Evolutionary conservation across 2,113 vertebrate genomes (phyloP).

Genomic region (Micromys minutus): DNA sequence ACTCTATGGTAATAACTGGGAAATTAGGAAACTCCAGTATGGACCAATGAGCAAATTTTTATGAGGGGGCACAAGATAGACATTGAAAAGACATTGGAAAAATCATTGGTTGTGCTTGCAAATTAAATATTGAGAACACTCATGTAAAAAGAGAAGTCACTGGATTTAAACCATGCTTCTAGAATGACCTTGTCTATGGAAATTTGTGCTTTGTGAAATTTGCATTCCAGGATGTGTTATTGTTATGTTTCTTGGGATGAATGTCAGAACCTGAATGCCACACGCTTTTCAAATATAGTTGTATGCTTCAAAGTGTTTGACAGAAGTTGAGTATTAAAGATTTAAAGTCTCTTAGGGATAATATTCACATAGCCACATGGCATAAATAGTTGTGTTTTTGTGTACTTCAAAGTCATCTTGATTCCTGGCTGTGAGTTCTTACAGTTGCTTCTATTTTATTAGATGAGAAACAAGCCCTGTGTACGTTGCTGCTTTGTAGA

Average conservation of each 20-base stretch:
- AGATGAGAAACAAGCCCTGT: slow-evolving; percentile 25
- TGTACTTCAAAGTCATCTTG: slow-evolving; percentile 62
- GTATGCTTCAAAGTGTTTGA: slow-evolving; percentile 67
- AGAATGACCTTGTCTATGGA: slow-evolving; percentile 61
- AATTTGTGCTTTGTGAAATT: slow-evolving; percentile 62
- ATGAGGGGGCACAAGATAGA: slow-evolving; percentile 27
- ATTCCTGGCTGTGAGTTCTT: slow-evolving; percentile 37
- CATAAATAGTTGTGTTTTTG: slow-evolving; percentile 70
- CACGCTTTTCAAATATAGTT: slow-evolving; percentile 61
- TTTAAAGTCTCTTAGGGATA: slow-evolving; percentile 71
- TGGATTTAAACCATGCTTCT: slow-evolving; percentile 65
- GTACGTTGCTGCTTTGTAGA: not conserved
- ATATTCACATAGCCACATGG: slow-evolving; percentile 45
- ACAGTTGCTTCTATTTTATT: slow-evolving; percentile 51
- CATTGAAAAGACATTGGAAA: slow-evolving; percentile 11
- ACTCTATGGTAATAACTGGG: slow-evolving; percentile 49
- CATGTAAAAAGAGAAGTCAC: slow-evolving; percentile 53
- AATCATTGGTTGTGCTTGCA: slow-evolving; percentile 57
- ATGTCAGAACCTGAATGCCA: slow-evolving; percentile 68
- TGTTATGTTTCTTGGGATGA: slow-evolving; percentile 58
- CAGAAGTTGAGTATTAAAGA: slow-evolving; percentile 70
- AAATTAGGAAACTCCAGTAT: slow-evolving; percentile 9
- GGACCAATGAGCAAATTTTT: slow-evolving; percentile 45
- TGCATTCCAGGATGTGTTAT: slow-evolving; percentile 61
- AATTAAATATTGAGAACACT: slow-evolving; percentile 57